These are phyloP conservation scores for Mesorhabditis sp. DNA, from an alignment of 2,888 invertebrate species.

Conservation along the genomic window DNA sequence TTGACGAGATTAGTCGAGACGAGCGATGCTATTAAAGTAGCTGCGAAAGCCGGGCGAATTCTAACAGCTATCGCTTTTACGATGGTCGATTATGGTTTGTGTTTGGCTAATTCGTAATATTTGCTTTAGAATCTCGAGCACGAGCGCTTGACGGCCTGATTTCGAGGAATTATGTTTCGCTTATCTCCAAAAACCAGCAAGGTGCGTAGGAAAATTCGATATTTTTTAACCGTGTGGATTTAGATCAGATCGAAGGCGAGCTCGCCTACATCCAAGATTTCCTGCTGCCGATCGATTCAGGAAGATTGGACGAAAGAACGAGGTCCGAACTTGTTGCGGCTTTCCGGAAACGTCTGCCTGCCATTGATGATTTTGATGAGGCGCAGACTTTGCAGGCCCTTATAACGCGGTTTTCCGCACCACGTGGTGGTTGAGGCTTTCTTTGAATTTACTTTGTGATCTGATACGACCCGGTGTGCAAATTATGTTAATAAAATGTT, in stretches of 20 bases:
- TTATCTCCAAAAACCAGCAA: background rate
- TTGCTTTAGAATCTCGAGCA: background rate
- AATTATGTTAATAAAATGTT: no score
- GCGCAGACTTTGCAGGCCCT: no score
- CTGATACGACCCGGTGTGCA: no score
- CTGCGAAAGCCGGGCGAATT: background rate
- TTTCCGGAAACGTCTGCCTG: background rate
- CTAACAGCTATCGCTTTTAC: conserved; percentile 1
- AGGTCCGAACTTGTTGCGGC: background rate
- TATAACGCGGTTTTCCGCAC: no score
- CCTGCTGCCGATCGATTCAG: background rate
- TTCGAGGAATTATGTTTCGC: background rate
- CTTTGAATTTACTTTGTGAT: no score
- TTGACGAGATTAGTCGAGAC: background rate
- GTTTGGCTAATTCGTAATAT: background rate
- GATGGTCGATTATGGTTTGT: background rate
- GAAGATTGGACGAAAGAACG: conserved; percentile 4
- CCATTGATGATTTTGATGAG: no score
- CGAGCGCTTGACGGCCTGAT: background rate
- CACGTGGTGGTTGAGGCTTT: no score
- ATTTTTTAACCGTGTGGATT: background rate
- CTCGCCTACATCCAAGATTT: background rate
- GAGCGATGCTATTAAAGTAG: background rate
- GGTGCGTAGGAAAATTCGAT: background rate
- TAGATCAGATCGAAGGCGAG: background rate